phyloP scores from a whole-genome alignment of 2,888 invertebrate genomes.

The Ichneumoninae sp. region DNA sequence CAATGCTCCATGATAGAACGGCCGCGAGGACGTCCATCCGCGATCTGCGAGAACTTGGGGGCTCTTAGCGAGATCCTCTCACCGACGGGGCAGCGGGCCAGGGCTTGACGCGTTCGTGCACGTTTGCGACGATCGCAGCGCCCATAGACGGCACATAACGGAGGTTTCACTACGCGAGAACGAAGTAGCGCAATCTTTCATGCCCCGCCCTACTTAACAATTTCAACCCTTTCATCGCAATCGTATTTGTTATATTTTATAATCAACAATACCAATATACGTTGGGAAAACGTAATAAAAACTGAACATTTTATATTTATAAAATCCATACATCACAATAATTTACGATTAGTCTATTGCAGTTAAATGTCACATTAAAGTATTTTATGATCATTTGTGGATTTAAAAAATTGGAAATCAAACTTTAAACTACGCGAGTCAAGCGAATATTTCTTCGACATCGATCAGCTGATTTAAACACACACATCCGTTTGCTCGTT shows the following conservation, averaged over 20 bases:
- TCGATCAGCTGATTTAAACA: constrained; percentile 77
- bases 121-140: constrained; percentile 67
- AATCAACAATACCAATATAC: not conserved
- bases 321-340: not conserved
- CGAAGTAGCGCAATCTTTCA: constrained; percentile 53
- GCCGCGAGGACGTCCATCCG: constrained; percentile 77
- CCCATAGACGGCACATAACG: constrained; percentile 43
- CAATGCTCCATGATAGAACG: constrained; percentile 76
- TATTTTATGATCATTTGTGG: not conserved
- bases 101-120: constrained; percentile 15
- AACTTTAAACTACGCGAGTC: not conserved
- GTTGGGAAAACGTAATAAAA: not conserved
- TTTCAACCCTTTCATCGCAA: not conserved
- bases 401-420: not conserved
- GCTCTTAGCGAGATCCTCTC: constrained; percentile 8
- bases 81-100: constrained; percentile 17
- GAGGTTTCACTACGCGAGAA: constrained; percentile 58
- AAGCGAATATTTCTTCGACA: not conserved
- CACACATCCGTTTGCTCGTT: constrained; percentile 43
- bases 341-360: not conserved
- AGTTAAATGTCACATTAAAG: too few species aligned
- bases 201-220: constrained; percentile 37
- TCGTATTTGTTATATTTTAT: not conserved
- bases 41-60: constrained; percentile 70
- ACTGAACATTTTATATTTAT: not conserved